Base-by-base conservation (phyloP, 2,113 vertebrate genomes). In the Tachysurus fulvidraco region DNA sequence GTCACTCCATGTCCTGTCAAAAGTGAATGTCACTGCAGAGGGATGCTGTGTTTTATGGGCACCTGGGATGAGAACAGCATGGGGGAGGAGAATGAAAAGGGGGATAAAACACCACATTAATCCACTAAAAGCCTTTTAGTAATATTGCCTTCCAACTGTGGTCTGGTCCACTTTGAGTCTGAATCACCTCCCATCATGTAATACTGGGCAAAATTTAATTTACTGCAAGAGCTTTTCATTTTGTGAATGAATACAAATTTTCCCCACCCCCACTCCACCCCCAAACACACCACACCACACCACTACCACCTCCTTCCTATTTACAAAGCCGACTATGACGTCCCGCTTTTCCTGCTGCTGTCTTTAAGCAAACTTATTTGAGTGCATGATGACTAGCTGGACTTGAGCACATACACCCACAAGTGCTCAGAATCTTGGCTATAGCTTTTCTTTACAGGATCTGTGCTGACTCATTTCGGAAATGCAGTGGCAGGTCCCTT, bases 121-220 rank as follows among this genome's bases (percentile, higher is more conserved):
- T 96, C 94, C 94, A 93, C 93, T 96, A 95, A 96, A 96, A 95
- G 94, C 92, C 95, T 96, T 96, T 95, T 95, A 96, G 94, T 92
- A 85, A 94, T 95, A 96, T 96, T 96, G 95, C 93, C 91, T 94
- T 94, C 93, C 93, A 93, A 92, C 93, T 87, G 93, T 9, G 92
- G 91, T 92, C 91, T 89, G 71, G 92, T 90, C 91, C 92, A 89
- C 89, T 93, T 90, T 89, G 89, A 87, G 93, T 44, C 91, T 8
- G 57, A 57, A 57, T 82, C 80, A 23, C 93, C 93, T 73, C 90
- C 93, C 92, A 93, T 95, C 93, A 95, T 95, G 95, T 94, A 93
- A 95, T 95, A 94, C 92, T 88, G 90, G 92, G 87, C 90, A 91
- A 94, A 95, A 95, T 96, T 95, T 94, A 94, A 95, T 96, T 95